Base-by-base conservation (phyloP, 2,113 vertebrate species). In the Ramphastos sulfuratus region DNA sequence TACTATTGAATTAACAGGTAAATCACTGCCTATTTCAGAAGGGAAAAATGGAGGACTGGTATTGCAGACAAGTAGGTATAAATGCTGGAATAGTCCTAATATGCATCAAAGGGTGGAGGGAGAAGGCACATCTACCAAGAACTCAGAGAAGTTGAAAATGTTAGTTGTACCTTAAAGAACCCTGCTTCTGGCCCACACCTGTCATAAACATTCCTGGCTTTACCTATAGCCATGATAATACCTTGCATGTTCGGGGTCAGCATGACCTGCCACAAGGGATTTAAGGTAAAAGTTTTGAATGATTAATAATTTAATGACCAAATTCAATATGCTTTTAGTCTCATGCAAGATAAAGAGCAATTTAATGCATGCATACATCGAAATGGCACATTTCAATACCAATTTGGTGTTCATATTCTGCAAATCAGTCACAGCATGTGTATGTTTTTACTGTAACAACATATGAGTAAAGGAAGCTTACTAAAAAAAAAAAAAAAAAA, bases 201-300 rank as follows among this genome's bases (percentile, higher is more conserved):
- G 98, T 99, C 99, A 99, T 98, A 99, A 65, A 99, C 98, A 98
- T 95, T 98, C 98, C 98, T 98, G 98, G 98, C 98, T 99, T 99
- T 99, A 98, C 98, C 99, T 99, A 99, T 99, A 96, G 99, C 99
- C 99, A 99, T 99, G 98, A 99, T 99, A 97, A 99, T 98, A 98
- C 99, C 99, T 98, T 99, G 99, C 99, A 99, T 99, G 98, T 98
- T 98, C 97, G 99, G 99, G 96, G 99, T 99, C 99, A 99, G 98
- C 99, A 99, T 99, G 80, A 99, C 98, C 99, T 99, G 98, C 98
- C 98, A 98, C 93, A 98, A 98, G 98, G 98, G 98, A 98, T 97
- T 98, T 84, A 97, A 98, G 95, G 96, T 91, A 95, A 92, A 89
- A 97, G 75, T 95, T 97, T 97, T 96, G 93, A 97, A 97, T 89